Conservation (phyloP, 2,113 vertebrate species). For the Corythornis cristatus region DNA sequence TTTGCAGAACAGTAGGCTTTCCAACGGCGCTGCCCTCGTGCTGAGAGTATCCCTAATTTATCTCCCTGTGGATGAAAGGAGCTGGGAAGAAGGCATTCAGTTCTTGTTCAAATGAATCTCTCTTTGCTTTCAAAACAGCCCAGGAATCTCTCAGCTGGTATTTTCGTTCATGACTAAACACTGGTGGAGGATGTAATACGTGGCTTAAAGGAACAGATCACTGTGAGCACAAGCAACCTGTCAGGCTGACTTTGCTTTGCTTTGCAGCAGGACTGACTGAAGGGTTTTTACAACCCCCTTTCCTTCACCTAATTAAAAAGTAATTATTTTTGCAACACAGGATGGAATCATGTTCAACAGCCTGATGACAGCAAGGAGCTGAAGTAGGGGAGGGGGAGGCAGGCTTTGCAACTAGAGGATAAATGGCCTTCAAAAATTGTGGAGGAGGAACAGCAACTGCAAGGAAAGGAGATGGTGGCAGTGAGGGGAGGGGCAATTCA, state of each 20-base stretch:
- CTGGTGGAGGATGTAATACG: not conserved
- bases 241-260: not conserved
- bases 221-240: not conserved
- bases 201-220: constrained; percentile 36
- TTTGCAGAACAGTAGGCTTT: constrained; percentile 20
- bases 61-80: not conserved
- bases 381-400: not conserved
- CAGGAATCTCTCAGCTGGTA: constrained; percentile 26
- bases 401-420: not conserved
- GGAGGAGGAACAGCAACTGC: constrained; percentile 10
- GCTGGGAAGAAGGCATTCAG: not conserved
- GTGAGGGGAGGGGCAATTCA: not conserved
- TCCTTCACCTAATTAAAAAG: constrained; percentile 35
- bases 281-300: not conserved
- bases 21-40: not conserved
- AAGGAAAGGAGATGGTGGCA: not conserved
- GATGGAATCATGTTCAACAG: not conserved
- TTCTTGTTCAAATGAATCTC: constrained; percentile 22
- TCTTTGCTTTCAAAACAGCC: constrained; percentile 37
- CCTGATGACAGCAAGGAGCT: constrained; percentile 13
- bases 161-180: constrained; percentile 5
- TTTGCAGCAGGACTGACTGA: constrained; percentile 11
- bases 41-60: constrained; percentile 38
- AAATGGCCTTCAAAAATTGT: constrained; percentile 2
- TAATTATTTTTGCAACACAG: constrained; percentile 19